Evolutionary conservation across 2,888 invertebrate genomes (phyloP), one percentile per base, ranked within the genome.

Genomic region (Xiphydria camelus): DNA sequence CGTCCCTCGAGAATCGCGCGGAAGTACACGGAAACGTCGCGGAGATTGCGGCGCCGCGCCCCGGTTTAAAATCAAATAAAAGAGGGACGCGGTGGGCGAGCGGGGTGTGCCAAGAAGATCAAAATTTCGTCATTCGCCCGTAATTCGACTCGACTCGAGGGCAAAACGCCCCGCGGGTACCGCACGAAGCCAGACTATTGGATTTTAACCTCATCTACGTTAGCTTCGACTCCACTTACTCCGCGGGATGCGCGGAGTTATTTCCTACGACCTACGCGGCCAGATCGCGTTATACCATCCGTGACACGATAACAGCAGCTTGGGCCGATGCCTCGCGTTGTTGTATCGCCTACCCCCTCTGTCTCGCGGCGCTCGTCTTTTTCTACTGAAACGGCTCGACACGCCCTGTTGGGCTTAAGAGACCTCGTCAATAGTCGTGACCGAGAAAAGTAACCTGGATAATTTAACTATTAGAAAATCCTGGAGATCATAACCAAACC

Each of bases 131-230:
- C 60, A 62, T 67, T 58, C 61, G 50, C 55, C 55, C 51, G 62
- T 62, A 63, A 64, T 61, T 64, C 49, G 54, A 49, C n/a, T 6
- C 23, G 23, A 23, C 23, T 6, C 23, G 23, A n/a, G 23, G 23
- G 23, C 23, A n/a, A 7, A 7, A 7, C 7, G 23, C 23, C 23
- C 23, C 23, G 23, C 6, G 23, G 23, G 7, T 7, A 23, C 23
- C 7, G n/a, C 6, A 23, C n/a, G 31, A 35, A 6, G 55, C 52
- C 58, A 69, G 69, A 69, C 67, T 73, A 73, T 73, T 72, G 65
- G 62, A 73, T 73, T 73, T 69, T 62, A 68, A 68, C 62, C 66
- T 72, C 64, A 67, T 68, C 62, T 63, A 50, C 47, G 36, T 42
- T 15, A 18, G 15, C 42, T 42, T 42, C 42, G 45, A 43, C 42